Evolutionary conservation across 2,888 invertebrate genomes (phyloP), one percentile per base, ranked within the genome.

Genomic region (Plemyria rubiginata): DNA sequence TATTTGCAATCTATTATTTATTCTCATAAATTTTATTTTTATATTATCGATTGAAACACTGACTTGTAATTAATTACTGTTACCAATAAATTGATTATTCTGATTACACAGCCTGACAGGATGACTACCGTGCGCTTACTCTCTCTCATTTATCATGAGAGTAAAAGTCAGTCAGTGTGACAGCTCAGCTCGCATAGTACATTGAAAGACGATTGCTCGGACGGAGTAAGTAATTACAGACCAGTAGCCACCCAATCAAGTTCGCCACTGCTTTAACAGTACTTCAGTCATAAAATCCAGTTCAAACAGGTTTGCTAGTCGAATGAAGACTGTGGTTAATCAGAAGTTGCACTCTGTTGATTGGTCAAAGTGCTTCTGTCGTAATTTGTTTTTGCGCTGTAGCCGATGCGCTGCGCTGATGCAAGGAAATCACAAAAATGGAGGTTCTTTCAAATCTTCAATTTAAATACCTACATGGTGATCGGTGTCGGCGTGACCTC

Each of bases 211-310:
- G 22, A 43, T 57, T 50, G 41, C 41, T 12, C 49, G 28, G 46
- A 16, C 49, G 28, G 46, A 16, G 29, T 32, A 43, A 16, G 15
- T 51, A 43, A 41, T 43, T 43, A 32, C 11, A 36, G 50, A 61
- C 7, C 56, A 22, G 36, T 41, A 52, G 52, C 41, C 43, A 50
- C 48, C 62, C 61, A 68, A 64, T 68, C 62, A 64, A 52, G 61
- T 56, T 56, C 43, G 32, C 60, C 41, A 56, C 36, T 57, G 55
- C 49, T 58, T 60, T 63, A 62, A 65, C 53, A 60, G 40, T 54
- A 36, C 63, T 67, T 57, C 49, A 49, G 46, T 64, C 54, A 52
- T 65, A 49, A 65, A 57, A 61, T 61, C 68, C 66, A 59, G 67
- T 68, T 49, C 32, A 40, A 62, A 67, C 70, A 54, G 64, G 68